phyloP scores from a whole-genome alignment of 2,797 vertebrate genomes.

The Fringilla coelebs region DNA sequence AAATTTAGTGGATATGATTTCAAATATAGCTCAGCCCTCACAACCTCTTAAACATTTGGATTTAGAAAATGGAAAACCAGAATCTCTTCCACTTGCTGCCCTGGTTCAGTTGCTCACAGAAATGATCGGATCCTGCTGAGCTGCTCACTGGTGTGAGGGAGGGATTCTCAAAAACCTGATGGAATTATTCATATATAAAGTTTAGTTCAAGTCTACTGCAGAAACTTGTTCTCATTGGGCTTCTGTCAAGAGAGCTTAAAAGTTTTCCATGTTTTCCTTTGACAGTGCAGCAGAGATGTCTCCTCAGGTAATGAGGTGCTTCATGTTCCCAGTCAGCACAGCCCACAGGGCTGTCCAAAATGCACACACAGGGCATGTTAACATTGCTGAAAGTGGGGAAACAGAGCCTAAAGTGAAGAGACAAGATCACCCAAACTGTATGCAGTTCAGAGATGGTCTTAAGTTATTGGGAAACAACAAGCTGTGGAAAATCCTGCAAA shows the following conservation, averaged over 20 bases:
- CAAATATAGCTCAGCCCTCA: background rate
- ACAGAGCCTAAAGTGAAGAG: background rate
- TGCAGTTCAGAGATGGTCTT: background rate
- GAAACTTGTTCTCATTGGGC: background rate
- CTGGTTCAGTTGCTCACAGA: background rate
- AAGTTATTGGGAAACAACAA: background rate
- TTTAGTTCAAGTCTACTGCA: background rate
- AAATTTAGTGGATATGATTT: background rate
- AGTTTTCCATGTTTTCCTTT: background rate
- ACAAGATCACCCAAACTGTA: background rate
- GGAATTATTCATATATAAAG: background rate
- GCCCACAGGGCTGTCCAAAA: background rate
- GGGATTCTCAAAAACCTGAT: background rate
- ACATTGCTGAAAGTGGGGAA: background rate
- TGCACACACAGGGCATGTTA: background rate
- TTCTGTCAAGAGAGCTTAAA: background rate
- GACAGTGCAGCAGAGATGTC: background rate
- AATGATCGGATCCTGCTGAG: background rate
- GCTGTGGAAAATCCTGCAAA: background rate
- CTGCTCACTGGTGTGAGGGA: rapidly evolving
- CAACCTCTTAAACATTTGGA: background rate
- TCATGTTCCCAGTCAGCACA: background rate
- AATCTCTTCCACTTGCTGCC: background rate
- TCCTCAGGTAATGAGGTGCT: background rate
- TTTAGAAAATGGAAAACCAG: background rate